phyloP scores from a whole-genome alignment of 2,797 vertebrate species.

The Tolypeutes matacus region DNA sequence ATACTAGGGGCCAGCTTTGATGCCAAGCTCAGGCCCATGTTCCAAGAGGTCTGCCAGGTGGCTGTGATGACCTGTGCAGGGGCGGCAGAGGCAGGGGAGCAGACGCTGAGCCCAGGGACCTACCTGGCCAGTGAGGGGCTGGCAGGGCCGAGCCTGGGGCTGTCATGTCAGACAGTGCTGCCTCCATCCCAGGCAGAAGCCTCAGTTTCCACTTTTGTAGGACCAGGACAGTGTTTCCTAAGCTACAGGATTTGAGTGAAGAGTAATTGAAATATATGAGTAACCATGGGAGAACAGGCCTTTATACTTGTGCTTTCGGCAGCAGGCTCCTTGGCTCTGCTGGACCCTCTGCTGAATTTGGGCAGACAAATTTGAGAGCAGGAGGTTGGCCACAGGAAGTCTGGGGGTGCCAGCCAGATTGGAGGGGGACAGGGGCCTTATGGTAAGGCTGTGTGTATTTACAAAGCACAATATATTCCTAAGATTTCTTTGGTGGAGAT shows the following conservation, averaged over 20 bases:
- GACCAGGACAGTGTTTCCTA: background rate
- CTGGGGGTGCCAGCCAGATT: background rate
- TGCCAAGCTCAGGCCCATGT: background rate
- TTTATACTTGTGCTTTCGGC: background rate
- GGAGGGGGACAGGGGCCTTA: background rate
- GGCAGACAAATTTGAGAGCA: background rate
- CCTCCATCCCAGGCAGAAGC: background rate
- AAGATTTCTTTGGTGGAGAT: background rate
- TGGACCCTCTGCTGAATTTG: background rate
- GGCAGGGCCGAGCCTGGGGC: background rate
- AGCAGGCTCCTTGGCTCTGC: background rate
- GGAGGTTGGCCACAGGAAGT: background rate
- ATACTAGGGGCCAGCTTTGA: background rate
- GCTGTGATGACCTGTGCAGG: background rate
- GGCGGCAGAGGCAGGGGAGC: too few relatives aligned
- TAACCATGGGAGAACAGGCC: too few relatives aligned
- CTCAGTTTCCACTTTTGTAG: background rate
- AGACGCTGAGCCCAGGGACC: background rate
- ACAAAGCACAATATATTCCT: background rate
- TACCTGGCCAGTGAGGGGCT: background rate
- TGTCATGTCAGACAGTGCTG: background rate
- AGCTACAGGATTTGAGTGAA: background rate
- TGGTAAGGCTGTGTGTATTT: background rate
- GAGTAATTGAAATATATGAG: background rate
- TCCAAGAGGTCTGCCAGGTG: background rate